Base-by-base conservation (phyloP, 2,113 vertebrate species). In the Neodontobutis hainanensis region DNA sequence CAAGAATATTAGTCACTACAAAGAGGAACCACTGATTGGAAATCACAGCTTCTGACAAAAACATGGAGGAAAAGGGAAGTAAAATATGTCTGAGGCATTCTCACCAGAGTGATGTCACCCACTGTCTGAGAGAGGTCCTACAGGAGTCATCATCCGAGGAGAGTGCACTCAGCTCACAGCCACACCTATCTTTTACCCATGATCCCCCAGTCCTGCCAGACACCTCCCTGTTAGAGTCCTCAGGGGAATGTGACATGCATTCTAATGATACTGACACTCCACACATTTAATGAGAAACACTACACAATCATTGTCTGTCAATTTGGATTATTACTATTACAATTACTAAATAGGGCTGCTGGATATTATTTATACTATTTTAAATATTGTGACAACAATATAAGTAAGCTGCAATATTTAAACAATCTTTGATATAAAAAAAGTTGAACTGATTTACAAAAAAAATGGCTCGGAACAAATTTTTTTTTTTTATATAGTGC, bases 191-290 rank as follows among this genome's bases (percentile, higher is more conserved):
- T 44, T 44, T 44, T 64, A 55, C 52, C 52, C 34, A 55, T 34
- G 36, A 38, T 55, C 34, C 34, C 15, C 40, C 16, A 0, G 5
- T 8, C 55, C 63, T 40, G 15, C 36, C 68, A 55, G 19, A 56
- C 59, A 2, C 4, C 32, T 42, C 42, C 50, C 7, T 0, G 5
- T 16, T 51, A 4, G 36, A 9, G 44, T 65, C 70, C 69, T 61
- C 44, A 46, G 64, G 48, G 62, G 5, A 14, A 8, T 63, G 74
- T 81, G 74, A 65, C 77, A 55, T 51, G 40, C 56, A 77, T 77
- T 46, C 45, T 59, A 62, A 86, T 76, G 35, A n/a, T 35, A 60
- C 55, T 58, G 11, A 69, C 16, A 19, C 64, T 66, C 38, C 48
- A 8, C 38, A 34, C 80, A 45, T 12, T 60, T 43, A 68, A 11